Evolutionary conservation across 1,140 invertebrate species (phyloP).

Genomic region (Platyura marginata): DNA sequence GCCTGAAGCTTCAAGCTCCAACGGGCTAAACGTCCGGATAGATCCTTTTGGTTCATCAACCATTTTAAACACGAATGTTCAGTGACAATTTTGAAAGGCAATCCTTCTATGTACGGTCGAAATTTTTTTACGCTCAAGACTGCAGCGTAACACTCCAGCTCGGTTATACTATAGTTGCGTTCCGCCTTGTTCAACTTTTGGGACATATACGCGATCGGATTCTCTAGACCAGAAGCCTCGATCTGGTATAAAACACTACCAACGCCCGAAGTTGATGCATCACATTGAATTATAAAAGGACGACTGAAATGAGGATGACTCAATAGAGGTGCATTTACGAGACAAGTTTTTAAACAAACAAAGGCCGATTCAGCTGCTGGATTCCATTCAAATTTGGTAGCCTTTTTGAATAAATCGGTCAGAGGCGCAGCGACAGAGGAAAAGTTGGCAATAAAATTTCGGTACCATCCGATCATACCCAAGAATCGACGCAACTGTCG

Average conservation of each 20-base stretch:
- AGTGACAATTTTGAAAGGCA: not conserved
- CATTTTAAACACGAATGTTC: constrained; percentile 7
- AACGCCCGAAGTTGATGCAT: not conserved
- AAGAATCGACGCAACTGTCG: constrained; percentile 25
- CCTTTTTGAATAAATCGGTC: too few relatives aligned
- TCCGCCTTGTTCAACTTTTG: not conserved
- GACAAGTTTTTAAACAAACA: not conserved
- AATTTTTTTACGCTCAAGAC: not conserved
- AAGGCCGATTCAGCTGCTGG: too few relatives aligned
- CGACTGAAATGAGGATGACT: not conserved
- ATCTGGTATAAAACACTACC: not conserved
- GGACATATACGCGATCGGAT: not conserved
- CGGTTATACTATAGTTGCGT: not conserved
- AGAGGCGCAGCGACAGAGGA: constrained; percentile 17
- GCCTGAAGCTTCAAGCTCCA: constrained; percentile 13
- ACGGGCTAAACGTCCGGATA: constrained; percentile 13
- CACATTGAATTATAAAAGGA: not conserved
- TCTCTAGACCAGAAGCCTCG: not conserved
- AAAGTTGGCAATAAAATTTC: constrained; percentile 21
- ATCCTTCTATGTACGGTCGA: not conserved
- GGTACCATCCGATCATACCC: constrained; percentile 24
- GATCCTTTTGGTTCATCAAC: constrained; percentile 11
- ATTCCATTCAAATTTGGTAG: too few relatives aligned
- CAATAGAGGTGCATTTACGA: not conserved
- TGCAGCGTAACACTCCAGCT: not conserved